These are phyloP conservation scores for Dynastes maya DNA, from an alignment of 2,888 invertebrate species.

Conservation along the genomic window DNA sequence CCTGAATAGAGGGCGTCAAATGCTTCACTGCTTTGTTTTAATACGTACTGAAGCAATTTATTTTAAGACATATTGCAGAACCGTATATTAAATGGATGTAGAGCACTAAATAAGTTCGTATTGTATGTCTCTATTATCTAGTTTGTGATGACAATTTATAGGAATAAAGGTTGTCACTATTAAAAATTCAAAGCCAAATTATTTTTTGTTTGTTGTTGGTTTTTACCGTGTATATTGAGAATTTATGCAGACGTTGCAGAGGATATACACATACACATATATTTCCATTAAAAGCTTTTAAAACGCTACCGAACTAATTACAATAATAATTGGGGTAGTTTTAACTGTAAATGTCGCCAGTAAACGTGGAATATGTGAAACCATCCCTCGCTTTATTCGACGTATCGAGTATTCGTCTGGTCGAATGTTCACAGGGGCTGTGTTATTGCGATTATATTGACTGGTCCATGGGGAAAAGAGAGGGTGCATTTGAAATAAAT, in stretches of 20 bases:
- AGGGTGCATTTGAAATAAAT: constrained; percentile 71
- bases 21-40: too few relatives aligned
- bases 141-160: not conserved
- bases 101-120: too few relatives aligned
- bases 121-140: not conserved
- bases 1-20: too few relatives aligned
- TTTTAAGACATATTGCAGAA: too few relatives aligned
- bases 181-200: constrained; percentile 19
- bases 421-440: constrained; percentile 66
- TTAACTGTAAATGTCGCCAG: constrained; percentile 47
- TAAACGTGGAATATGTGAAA: constrained; percentile 34
- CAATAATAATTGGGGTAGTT: constrained; percentile 48
- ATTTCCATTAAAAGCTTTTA: constrained; percentile 47
- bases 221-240: constrained; percentile 6
- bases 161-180: not conserved
- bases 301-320: constrained; percentile 43
- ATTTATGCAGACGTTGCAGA: constrained; percentile 19
- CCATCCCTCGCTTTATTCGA: constrained; percentile 13
- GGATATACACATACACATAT: not conserved
- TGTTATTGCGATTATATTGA: constrained; percentile 72
- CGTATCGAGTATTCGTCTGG: constrained; percentile 58
- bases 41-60: too few relatives aligned
- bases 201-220: constrained; percentile 24
- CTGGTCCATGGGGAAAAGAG: constrained; percentile 69
- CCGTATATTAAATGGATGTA: too few relatives aligned